Evolutionary conservation across 2,888 invertebrate species (phyloP).

Genomic region (Himalopsyche kuldschensis): DNA sequence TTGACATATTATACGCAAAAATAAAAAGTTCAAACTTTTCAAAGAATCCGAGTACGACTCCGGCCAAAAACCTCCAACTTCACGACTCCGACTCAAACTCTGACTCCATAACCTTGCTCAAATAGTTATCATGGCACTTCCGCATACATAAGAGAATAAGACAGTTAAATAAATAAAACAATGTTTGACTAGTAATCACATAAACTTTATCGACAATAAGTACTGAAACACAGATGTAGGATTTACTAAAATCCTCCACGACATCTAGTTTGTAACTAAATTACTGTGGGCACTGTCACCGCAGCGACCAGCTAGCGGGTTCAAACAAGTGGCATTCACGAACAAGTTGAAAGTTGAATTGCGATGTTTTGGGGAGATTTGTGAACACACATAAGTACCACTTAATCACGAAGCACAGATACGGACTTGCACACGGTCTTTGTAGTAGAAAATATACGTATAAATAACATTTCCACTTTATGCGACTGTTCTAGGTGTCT

Average conservation of each 20-base stretch:
- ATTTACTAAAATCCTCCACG: neutral
- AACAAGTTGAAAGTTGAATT: neutral
- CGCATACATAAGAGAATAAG: too few species aligned
- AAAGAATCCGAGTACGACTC: too few species aligned
- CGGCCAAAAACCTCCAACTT: too few species aligned
- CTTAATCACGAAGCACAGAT: neutral
- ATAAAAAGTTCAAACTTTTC: too few species aligned
- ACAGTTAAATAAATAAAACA: too few species aligned
- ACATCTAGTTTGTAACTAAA: neutral
- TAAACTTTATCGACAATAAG: too few species aligned
- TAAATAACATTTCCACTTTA: neutral
- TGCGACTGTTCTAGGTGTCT: neutral
- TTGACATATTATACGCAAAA: too few species aligned
- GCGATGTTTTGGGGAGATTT: neutral
- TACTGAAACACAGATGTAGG: too few species aligned
- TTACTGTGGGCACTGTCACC: neutral
- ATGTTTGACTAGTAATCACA: too few species aligned
- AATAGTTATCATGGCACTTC: too few species aligned
- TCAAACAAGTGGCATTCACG: neutral
- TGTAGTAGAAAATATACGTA: neutral
- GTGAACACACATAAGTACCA: neutral
- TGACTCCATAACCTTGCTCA: too few species aligned
- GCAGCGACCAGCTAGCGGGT: neutral
- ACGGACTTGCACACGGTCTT: neutral
- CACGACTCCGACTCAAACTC: too few species aligned